phyloP scores from a whole-genome alignment of 2,113 vertebrate species.

The Synodontis membranacea region DNA sequence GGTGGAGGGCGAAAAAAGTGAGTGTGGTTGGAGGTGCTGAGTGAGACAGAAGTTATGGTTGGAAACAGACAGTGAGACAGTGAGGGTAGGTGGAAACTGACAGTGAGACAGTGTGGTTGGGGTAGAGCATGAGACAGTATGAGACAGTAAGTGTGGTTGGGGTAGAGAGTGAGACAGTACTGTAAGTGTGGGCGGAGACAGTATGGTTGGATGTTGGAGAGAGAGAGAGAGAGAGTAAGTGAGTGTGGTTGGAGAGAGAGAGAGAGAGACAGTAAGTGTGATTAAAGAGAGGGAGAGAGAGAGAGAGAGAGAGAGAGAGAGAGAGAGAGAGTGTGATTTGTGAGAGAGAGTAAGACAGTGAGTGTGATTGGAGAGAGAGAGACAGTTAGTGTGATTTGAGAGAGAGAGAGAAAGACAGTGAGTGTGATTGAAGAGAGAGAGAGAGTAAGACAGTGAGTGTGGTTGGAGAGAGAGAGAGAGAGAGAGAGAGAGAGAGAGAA shows the following conservation, averaged over 20 bases:
- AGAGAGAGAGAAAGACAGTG: not conserved
- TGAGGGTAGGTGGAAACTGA: no score
- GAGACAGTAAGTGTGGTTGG: not conserved
- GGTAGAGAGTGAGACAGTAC: not conserved
- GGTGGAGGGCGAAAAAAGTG: not conserved
- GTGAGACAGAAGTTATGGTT: no score
- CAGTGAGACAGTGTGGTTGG: not conserved
- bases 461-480: not conserved
- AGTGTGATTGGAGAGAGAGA: not conserved
- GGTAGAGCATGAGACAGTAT: not conserved
- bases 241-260: not conserved
- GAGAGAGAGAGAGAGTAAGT: not conserved
- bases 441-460: not conserved
- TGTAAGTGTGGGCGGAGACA: no score
- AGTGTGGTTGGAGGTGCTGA: not conserved
- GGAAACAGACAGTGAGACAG: not conserved
- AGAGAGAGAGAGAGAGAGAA: not conserved
- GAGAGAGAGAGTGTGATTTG: not conserved
- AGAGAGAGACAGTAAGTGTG: not conserved
- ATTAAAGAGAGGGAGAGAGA: not conserved
- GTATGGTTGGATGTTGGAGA: not conserved
- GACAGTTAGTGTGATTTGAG: not conserved
- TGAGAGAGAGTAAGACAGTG: not conserved
- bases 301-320: not conserved
- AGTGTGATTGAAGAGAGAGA: not conserved